Evolutionary conservation across 2,888 invertebrate species (phyloP).

Genomic region (Steinernema hermaphroditum): DNA sequence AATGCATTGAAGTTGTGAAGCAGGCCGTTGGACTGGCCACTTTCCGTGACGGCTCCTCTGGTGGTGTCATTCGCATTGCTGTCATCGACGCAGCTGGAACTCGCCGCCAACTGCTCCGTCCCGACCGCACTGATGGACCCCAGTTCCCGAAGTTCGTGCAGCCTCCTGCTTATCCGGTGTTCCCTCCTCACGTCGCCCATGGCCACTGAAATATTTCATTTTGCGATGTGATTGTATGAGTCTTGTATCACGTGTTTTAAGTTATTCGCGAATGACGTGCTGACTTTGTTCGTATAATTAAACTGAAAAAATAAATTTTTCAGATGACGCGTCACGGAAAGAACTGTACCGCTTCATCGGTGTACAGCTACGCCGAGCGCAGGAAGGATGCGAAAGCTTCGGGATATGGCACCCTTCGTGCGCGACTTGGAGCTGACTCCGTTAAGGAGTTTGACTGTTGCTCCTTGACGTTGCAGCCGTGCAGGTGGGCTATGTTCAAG

Average conservation of each 20-base stretch:
- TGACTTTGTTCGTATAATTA: neutral
- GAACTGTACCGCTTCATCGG: constrained; percentile 96
- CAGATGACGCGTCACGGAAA: constrained; percentile 81
- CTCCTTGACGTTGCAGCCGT: constrained; percentile 92
- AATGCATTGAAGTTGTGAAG: constrained; percentile 74
- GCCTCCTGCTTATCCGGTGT: constrained; percentile 50
- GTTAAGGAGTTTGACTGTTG: constrained; percentile 96
- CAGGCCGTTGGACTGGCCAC: constrained; percentile 61
- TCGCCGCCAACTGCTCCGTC: constrained; percentile 45
- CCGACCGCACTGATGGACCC: constrained; percentile 53
- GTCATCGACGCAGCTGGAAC: constrained; percentile 57
- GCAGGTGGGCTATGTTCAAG: constrained; percentile 75
- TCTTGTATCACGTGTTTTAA: constrained; percentile 13
- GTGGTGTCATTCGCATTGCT: constrained; percentile 63
- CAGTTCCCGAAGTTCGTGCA: constrained; percentile 53
- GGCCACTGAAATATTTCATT: constrained; percentile 27
- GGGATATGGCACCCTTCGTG: constrained; percentile 77
- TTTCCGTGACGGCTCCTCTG: constrained; percentile 63
- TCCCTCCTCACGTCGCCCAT: constrained; percentile 53
- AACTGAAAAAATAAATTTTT: neutral
- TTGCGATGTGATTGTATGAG: constrained; percentile 10
- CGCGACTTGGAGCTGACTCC: constrained; percentile 87
- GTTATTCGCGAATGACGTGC: neutral
- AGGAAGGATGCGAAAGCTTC: constrained; percentile 87
- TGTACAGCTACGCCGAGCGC: constrained; percentile 96